These are phyloP conservation scores for Cinclus mexicanus DNA, from an alignment of 2,113 vertebrate species.

Conservation along the genomic window DNA sequence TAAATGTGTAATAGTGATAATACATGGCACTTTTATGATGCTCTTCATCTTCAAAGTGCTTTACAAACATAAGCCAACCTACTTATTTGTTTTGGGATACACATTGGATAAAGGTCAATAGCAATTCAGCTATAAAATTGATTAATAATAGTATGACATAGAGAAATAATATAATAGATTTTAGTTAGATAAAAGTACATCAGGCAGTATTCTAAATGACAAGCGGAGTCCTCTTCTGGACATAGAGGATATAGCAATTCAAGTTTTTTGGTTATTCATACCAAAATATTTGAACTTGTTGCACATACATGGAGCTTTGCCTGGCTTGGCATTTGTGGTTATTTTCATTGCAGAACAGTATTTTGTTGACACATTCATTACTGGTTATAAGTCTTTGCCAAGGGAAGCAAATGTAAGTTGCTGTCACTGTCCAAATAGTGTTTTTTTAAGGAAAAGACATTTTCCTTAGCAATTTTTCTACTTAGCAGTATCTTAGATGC, in stretches of 20 bases:
- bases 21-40: conserved; percentile 32
- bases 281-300: neutral
- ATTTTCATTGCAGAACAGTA: neutral
- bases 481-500: neutral
- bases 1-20: neutral
- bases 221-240: conserved; percentile 58
- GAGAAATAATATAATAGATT: conserved; percentile 31
- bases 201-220: conserved; percentile 17
- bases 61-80: conserved; percentile 38
- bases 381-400: neutral
- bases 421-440: neutral
- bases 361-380: neutral
- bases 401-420: neutral
- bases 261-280: neutral
- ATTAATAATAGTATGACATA: conserved; percentile 38
- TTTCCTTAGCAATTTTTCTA: neutral
- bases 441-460: neutral
- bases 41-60: conserved; percentile 28
- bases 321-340: neutral
- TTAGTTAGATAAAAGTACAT: conserved; percentile 1
- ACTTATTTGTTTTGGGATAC: conserved; percentile 45
- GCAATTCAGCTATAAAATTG: conserved; percentile 50
- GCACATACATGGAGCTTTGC: neutral
- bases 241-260: conserved; percentile 36
- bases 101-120: conserved; percentile 48